Evolutionary conservation across 2,113 vertebrate genomes (phyloP), one percentile per base, ranked within the genome.

Genomic region (Channa maculata): DNA sequence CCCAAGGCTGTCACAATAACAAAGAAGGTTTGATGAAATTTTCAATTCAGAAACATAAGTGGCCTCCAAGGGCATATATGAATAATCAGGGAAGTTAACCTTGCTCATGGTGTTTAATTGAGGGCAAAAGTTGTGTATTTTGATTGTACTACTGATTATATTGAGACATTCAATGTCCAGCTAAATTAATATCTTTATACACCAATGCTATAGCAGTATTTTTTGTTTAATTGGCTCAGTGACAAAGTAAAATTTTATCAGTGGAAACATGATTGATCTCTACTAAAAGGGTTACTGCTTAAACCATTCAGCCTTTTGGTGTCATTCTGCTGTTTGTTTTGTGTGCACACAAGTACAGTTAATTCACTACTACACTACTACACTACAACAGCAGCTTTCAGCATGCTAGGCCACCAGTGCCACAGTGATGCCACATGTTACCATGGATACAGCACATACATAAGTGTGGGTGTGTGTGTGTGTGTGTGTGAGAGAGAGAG

Each of bases 391-490:
- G 83, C 79, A 82, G 82, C 80, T 80, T 83, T 76, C 74, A 79
- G 82, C 78, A 82, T 67, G 83, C 74, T 75, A 39, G 79, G 77
- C 82, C 91, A 90, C 75, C 74, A 88, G 81, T 81, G 66, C 81
- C 80, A 85, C 83, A 88, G 85, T 85, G 89, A 92, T 91, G 79
- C 87, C 85, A 85, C 43, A 49, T 62, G 91, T 94, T 94, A 75
- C 92, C 92, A 95, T 94, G 93, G 94, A 86, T 92, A 95, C 93
- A 75, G 88, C 77, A 87, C 85, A 89, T 89, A 89, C 82, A 82
- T 76, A 90, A 84, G 71, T 75, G 77, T 68, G 73, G 69, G 85
- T 78, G 83, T 88, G 77, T 69, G 77, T 37, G 68, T 66, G 83
- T 46, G 59, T 64, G 66, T n/a, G n/a, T n/a, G n/a, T n/a, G 73